Percentiles rank a stretch among this genome's conserved stretches.
Conservation (phyloP, 2,888 invertebrate genomes). For the Chalcosyrphus nemorum region DNA sequence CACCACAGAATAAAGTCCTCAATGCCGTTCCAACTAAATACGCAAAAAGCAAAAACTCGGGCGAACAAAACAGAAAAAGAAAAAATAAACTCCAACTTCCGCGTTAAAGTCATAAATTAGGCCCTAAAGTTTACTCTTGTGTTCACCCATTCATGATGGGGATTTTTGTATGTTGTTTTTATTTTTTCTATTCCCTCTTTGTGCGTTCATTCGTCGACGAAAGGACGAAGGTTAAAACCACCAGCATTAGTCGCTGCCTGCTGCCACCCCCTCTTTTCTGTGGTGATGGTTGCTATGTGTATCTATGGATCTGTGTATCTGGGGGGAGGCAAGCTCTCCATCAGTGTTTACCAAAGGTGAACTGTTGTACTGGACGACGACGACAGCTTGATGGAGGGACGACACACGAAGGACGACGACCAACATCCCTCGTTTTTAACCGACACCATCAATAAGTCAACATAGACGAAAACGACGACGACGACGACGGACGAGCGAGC, state of each 20-base stretch:
- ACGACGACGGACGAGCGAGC: too few species aligned
- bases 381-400: not conserved
- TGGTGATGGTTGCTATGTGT: constrained; percentile 41
- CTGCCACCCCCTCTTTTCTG: not conserved
- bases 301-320: constrained; percentile 24
- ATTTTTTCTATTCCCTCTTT: not conserved
- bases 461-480: too few species aligned
- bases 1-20: constrained; percentile 47
- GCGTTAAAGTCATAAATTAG: constrained; percentile 72
- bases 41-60: constrained; percentile 6
- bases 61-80: not conserved
- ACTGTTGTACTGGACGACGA: constrained; percentile 34
- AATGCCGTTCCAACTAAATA: constrained; percentile 44
- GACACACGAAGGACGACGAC: constrained; percentile 9
- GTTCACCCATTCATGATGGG: constrained; percentile 64
- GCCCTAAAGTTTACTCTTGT: constrained; percentile 64
- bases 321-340: not conserved
- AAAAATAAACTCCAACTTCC: constrained; percentile 51
- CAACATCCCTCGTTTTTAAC: constrained; percentile 17
- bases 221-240: constrained; percentile 68
- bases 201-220: constrained; percentile 26
- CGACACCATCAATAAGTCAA: constrained; percentile 58
- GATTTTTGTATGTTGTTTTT: constrained; percentile 42
- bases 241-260: constrained; percentile 39
- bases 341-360: constrained; percentile 61